phyloP scores from a whole-genome alignment of 2,113 vertebrate species.

The Mesoclemmys tuberculata region DNA sequence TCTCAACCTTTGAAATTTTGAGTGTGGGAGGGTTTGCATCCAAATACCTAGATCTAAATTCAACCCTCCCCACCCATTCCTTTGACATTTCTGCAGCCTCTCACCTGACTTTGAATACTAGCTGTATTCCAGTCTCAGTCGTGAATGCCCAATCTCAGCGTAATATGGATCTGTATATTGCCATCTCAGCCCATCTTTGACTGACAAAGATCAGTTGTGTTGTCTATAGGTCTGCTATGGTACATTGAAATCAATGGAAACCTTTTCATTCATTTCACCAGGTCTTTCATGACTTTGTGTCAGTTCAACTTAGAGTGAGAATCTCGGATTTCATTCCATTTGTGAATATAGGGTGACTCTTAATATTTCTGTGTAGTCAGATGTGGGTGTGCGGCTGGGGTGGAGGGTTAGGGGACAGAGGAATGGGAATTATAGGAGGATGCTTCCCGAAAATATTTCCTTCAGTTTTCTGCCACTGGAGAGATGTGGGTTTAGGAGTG shows the following conservation, averaged over 20 bases:
- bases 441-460: neutral
- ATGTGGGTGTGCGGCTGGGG: rapidly evolving
- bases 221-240: rapidly evolving
- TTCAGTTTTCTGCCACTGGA: neutral
- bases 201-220: neutral
- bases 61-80: too few relatives aligned
- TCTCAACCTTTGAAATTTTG: too few relatives aligned
- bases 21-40: too few relatives aligned
- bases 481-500: neutral
- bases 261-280: neutral
- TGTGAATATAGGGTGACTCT: neutral
- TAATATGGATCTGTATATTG: neutral
- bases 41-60: too few relatives aligned
- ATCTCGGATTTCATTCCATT: neutral
- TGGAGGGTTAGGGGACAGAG: neutral
- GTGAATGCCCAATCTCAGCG: neutral
- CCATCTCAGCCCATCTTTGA: neutral
- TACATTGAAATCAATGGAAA: neutral
- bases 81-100: neutral
- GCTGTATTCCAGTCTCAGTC: neutral
- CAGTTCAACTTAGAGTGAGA: neutral
- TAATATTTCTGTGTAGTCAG: rapidly evolving
- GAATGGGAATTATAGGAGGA: neutral
- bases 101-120: neutral
- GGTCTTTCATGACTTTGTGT: rapidly evolving